A percentile compares a stretch with the other conserved stretches of the same genome.
phyloP scores from a whole-genome alignment of 1,140 invertebrate genomes.

The Portunus trituberculatus region DNA sequence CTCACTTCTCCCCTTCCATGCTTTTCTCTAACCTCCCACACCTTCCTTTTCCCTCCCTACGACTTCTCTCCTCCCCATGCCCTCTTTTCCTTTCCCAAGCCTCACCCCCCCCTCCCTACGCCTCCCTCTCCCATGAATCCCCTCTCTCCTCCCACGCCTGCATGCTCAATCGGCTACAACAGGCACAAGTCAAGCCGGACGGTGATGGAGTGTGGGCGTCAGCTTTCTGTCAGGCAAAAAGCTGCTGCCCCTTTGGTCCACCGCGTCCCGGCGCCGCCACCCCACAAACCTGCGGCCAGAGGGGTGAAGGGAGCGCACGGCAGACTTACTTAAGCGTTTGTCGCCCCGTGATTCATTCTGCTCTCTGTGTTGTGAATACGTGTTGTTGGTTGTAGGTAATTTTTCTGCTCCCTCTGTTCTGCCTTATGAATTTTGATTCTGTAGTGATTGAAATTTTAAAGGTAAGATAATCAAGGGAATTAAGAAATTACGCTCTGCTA shows the following conservation, averaged over 20 bases:
- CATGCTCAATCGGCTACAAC: conserved; percentile 42
- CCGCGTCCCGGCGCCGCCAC: background rate
- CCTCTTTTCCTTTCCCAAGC: background rate
- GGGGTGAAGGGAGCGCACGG: background rate
- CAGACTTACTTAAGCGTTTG: background rate
- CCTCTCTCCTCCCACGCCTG: background rate
- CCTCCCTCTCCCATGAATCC: background rate
- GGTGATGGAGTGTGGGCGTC: conserved; percentile 50
- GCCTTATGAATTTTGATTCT: too few species aligned
- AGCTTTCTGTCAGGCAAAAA: conserved; percentile 57
- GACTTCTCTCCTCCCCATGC: too few species aligned
- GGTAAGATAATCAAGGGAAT: too few species aligned
- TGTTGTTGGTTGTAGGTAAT: too few species aligned
- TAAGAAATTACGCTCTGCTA: too few species aligned
- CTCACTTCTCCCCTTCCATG: too few species aligned
- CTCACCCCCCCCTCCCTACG: background rate
- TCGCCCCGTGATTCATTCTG: too few species aligned
- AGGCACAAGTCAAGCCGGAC: conserved; percentile 42
- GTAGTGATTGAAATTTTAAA: too few species aligned
- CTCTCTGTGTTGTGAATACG: too few species aligned
- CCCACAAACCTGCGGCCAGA: background rate
- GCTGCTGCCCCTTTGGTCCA: conserved; percentile 39
- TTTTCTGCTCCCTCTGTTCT: too few species aligned
- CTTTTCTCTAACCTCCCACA: too few species aligned
- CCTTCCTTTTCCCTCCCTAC: too few species aligned